Percentiles rank a stretch among this genome's conserved stretches.
Evolutionary conservation across 2,797 vertebrate species (phyloP).

Genomic region (Heteromormyrus szaboi): DNA sequence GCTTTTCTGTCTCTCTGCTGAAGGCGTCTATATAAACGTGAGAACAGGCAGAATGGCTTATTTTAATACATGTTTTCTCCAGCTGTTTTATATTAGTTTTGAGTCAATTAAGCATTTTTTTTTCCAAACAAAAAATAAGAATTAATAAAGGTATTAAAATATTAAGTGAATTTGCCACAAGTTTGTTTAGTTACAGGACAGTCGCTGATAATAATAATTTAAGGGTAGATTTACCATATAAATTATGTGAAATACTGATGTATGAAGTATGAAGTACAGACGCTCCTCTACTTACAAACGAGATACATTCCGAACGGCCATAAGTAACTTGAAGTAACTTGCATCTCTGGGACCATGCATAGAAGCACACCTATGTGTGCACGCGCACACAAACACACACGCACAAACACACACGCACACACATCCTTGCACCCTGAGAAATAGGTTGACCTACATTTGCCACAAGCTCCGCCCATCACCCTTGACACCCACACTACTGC

Average conservation of each 20-base stretch:
- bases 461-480: neutral
- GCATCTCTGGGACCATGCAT: neutral
- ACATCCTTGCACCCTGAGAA: neutral
- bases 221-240: neutral
- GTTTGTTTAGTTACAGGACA: neutral
- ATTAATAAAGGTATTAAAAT: neutral
- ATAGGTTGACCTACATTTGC: neutral
- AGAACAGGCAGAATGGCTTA: constrained; percentile 1
- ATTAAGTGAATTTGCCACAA: neutral
- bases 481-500: neutral
- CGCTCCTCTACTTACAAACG: neutral
- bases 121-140: neutral
- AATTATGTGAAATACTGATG: neutral
- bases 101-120: neutral
- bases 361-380: neutral
- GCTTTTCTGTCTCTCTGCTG: neutral
- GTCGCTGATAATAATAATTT: neutral
- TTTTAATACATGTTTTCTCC: neutral
- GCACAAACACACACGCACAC: neutral
- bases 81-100: neutral
- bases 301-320: neutral
- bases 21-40: neutral
- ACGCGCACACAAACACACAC: neutral
- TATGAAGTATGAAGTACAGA: neutral
- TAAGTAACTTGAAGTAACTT: neutral